Percentiles rank a stretch among this genome's conserved stretches.
phyloP scores from a whole-genome alignment of 2,113 vertebrate genomes.

The Morone saxatilis region DNA sequence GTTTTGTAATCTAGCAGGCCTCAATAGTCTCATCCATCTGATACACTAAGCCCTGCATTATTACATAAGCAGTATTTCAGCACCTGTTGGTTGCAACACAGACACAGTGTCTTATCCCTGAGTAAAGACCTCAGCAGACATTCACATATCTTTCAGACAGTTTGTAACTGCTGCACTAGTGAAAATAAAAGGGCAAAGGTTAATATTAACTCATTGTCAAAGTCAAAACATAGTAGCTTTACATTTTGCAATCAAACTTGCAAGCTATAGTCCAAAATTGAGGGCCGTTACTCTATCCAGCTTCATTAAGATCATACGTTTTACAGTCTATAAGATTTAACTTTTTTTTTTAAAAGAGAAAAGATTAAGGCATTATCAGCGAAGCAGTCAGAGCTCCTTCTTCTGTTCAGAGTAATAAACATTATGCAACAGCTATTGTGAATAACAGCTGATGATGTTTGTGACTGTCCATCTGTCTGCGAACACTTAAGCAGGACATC shows the following conservation, averaged over 20 bases:
- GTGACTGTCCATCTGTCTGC: constrained; percentile 27
- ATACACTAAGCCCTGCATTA: constrained; percentile 41
- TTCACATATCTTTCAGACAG: not conserved
- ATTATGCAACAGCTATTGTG: constrained; percentile 18
- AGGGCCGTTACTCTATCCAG: not conserved
- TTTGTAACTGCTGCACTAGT: not conserved
- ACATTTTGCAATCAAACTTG: not conserved
- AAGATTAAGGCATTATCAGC: not conserved
- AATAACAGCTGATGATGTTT: constrained; percentile 33
- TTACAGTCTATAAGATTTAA: not conserved
- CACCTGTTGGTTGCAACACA: constrained; percentile 58
- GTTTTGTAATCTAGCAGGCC: constrained; percentile 56
- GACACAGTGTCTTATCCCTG: constrained; percentile 39
- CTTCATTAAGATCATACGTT: not conserved
- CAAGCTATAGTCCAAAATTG: not conserved
- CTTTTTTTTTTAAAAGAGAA: not conserved
- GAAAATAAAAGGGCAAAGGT: constrained; percentile 5
- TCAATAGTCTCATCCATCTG: constrained; percentile 39
- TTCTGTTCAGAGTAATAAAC: not conserved
- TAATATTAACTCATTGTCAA: not conserved
- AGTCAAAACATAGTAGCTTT: not conserved
- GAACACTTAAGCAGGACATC: constrained; percentile 27
- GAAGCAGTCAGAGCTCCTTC: not conserved
- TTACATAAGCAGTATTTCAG: constrained; percentile 66
- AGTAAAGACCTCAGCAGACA: constrained; percentile 27